Evolutionary conservation across 2,113 vertebrate genomes (phyloP).

Genomic region (Mobula hypostoma): DNA sequence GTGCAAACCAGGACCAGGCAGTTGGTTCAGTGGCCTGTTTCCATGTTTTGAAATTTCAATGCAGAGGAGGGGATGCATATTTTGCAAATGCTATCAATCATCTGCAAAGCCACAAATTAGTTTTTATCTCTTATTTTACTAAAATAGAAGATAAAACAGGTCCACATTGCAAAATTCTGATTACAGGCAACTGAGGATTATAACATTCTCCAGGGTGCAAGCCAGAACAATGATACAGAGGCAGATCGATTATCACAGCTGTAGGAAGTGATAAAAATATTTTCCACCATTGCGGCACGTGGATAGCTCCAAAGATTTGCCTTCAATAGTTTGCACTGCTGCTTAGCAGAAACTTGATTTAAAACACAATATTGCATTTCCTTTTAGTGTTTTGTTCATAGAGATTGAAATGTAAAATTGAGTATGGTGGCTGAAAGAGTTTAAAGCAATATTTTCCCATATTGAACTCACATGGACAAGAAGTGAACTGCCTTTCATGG

Average conservation of each 20-base stretch:
- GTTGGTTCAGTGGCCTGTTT: not conserved
- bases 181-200: not conserved
- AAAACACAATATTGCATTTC: not conserved
- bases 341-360: not conserved
- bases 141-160: not conserved
- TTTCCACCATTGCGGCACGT: not conserved
- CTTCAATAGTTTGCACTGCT: not conserved
- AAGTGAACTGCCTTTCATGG: not conserved
- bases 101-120: not conserved
- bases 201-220: not conserved
- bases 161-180: not conserved
- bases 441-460: not conserved
- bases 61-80: not conserved
- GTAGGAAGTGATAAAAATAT: not conserved
- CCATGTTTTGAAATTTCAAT: not conserved
- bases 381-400: not conserved
- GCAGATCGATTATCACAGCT: not conserved
- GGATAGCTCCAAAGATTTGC: not conserved
- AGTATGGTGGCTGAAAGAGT: not conserved
- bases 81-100: not conserved
- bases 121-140: not conserved
- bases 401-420: not conserved
- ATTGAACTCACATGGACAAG: not conserved
- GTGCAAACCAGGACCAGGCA: not conserved
- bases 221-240: not conserved